Base-by-base conservation (phyloP, 1,140 invertebrate genomes). In the Latrodectus geometricus region DNA sequence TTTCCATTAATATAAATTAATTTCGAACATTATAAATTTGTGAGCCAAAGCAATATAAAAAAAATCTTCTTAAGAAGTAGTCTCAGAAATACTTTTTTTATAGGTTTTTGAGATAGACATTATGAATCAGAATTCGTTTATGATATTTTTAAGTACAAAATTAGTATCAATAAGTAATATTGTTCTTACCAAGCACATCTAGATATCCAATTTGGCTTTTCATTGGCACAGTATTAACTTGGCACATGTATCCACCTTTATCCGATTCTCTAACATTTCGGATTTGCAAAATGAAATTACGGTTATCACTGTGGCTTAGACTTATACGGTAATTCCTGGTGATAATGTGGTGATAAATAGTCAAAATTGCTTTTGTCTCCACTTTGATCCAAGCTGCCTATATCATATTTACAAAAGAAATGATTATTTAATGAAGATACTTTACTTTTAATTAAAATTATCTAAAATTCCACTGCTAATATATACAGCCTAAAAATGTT, bases 211-310 rank as follows among this genome's bases (percentile, higher is more conserved):
- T 96, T 94, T 96, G 95, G 91, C 94, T 95, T 89, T 94, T 94
- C 96, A 97, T 97, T 9, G 96, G 96, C 90, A 96, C 95, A 9
- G 96, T 97, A 91, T 97, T 97, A 88, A 97, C 94, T 91, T 97
- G 96, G 91, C 96, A 97, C 91, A 91, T 91, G 88, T 91, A 91
- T 50, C 95, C 93, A 50, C 97, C 97, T 88, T 95, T 94, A 92
- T 98, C 97, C 90, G 95, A 95, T 91, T 97, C 95, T 88, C 96
- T 95, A 52, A 97, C 96, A 89, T 97, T 95, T 87, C 94, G 95
- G 90, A 97, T 97, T 92, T 97, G 96, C 89, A 97, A 93, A 72
- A 96, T 91, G 96, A 96, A 98, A 17, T 96, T 97, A 91, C 96
- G 96, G 88, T 96, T 96, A 91, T 96, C 96, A 91, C 97, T 96